Base-by-base conservation (phyloP, 2,113 vertebrate genomes). In the Cryptotis parvus region DNA sequence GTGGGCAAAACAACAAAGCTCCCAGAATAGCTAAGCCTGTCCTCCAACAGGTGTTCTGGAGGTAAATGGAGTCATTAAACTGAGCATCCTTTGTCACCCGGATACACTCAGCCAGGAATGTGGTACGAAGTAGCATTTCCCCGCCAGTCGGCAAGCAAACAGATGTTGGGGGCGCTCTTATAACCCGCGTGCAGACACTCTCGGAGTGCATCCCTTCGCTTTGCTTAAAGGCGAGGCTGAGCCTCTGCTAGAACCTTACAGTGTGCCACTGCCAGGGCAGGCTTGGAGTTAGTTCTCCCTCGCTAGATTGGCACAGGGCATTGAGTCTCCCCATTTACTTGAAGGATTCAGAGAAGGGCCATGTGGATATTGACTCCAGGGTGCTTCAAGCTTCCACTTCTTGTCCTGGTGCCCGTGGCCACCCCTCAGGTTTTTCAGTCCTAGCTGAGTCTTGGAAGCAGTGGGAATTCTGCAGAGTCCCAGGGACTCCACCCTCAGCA, bases 1-100 rank as follows among this genome's bases (percentile, higher is more conserved):
- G n/a, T n/a, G n/a, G n/a, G n/a, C n/a, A n/a, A n/a, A n/a, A n/a
- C n/a, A n/a, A n/a, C n/a, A n/a, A n/a, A n/a, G n/a, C n/a, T n/a
- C n/a, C n/a, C n/a, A n/a, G n/a, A n/a, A n/a, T n/a, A n/a, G n/a
- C n/a, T n/a, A n/a, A n/a, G n/a, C n/a, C n/a, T n/a, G n/a, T n/a
- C n/a, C n/a, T n/a, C n/a, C n/a, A n/a, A n/a, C n/a, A n/a, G n/a
- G n/a, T n/a, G n/a, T 72, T 81, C 18, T 35, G 26, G 37, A 45
- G 45, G 45, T 81, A 94, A 91, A 84, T 76, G 33, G 6, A 77
- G 15, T 88, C 52, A 72, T 84, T 89, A 70, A 84, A 6, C 43
- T 9, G 83, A 84, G 35, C n/a, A n/a, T 69, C 87, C 9, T 61
- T 89, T 75, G 33, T 85, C n/a, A 4, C 9, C 33, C 8, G 15